Evolutionary conservation across 2,113 vertebrate genomes (phyloP).

Genomic region (Lepus americanus): DNA sequence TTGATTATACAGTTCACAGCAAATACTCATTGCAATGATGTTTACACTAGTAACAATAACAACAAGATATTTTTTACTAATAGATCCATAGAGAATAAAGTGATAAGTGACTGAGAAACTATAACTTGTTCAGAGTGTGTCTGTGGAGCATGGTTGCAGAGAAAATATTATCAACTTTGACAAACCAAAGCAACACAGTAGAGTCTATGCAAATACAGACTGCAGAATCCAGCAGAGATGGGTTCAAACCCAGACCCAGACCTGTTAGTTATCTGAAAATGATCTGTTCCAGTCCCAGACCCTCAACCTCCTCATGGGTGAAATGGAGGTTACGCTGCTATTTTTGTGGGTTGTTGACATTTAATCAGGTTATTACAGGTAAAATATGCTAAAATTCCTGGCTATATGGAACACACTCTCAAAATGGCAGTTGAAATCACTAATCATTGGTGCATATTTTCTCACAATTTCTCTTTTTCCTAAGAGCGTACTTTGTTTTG

Average conservation of each 20-base stretch:
- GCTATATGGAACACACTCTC: background rate
- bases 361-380: background rate
- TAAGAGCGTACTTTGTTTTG: background rate
- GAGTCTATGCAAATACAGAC: background rate
- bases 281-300: background rate
- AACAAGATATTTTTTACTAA: slow-evolving; percentile 43
- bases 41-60: background rate
- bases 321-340: background rate
- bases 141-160: background rate
- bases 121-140: background rate
- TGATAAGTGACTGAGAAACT: background rate
- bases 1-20: background rate
- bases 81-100: background rate
- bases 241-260: background rate
- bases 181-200: background rate
- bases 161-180: background rate
- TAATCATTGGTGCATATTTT: background rate
- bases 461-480: slow-evolving; percentile 5
- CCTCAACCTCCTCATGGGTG: background rate
- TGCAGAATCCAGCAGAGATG: background rate
- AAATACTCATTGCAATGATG: background rate
- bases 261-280: background rate
- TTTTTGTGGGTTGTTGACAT: background rate
- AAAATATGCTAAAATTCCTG: background rate
- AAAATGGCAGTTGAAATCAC: slow-evolving; percentile 18